phyloP scores from a whole-genome alignment of 2,797 vertebrate species.

The Pyrrhura leucotis region DNA sequence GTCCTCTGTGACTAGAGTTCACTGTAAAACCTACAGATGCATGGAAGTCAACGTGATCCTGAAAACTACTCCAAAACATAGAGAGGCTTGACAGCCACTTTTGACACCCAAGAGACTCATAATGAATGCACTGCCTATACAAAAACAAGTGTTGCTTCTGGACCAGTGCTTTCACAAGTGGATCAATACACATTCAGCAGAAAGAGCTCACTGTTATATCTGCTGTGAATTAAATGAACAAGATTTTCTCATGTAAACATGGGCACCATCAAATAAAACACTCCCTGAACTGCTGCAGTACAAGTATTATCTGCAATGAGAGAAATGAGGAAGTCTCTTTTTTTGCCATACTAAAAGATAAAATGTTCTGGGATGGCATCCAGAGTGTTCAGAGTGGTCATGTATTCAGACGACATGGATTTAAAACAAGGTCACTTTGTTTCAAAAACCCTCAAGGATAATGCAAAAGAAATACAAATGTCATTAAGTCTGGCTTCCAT shows the following conservation, averaged over 20 bases:
- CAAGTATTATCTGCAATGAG: not conserved
- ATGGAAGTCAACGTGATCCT: not conserved
- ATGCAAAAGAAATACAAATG: not conserved
- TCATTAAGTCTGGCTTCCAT: not conserved
- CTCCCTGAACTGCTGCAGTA: not conserved
- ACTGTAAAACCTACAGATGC: not conserved
- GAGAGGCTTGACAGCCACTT: not conserved
- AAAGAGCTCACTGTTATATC: not conserved
- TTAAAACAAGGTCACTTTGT: not conserved
- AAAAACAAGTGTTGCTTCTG: not conserved
- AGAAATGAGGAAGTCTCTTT: not conserved
- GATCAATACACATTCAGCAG: not conserved
- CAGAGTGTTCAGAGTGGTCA: not conserved
- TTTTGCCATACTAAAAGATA: not conserved
- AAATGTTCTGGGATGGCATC: slow-evolving; percentile 17
- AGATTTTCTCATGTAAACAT: not conserved
- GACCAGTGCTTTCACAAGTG: not conserved
- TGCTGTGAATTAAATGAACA: not conserved
- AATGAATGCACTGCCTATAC: not conserved
- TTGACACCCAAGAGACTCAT: not conserved
- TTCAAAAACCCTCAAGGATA: not conserved
- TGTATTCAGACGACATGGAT: not conserved
- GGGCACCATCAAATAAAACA: not conserved
- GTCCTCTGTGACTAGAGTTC: not conserved
- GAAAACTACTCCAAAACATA: not conserved